Percentiles rank a stretch among this genome's conserved stretches.
These are phyloP conservation scores for Rhegmatorhina hoffmannsi DNA, from an alignment of 2,113 vertebrate species.

Conservation along the genomic window DNA sequence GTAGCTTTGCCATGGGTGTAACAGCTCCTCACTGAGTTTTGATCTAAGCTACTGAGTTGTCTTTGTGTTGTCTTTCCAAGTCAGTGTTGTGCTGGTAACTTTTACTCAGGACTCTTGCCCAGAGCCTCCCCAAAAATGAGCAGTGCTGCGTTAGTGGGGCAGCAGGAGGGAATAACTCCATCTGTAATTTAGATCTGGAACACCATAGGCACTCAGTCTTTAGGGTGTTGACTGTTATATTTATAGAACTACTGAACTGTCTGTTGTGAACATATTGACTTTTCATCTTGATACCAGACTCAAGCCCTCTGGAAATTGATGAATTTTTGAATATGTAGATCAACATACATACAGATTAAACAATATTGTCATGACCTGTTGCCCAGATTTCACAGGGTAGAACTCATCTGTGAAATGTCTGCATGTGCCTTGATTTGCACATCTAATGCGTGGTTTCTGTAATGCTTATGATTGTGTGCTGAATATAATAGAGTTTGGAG, in stretches of 20 bases:
- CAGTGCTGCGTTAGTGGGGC: not conserved
- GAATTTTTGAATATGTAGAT: not conserved
- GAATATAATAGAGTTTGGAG: not conserved
- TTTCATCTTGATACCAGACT: not conserved
- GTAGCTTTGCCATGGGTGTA: fast-evolving
- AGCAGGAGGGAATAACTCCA: not conserved
- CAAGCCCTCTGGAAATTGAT: not conserved
- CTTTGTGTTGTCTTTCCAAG: not conserved
- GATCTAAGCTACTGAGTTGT: not conserved
- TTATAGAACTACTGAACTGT: not conserved
- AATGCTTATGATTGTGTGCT: not conserved
- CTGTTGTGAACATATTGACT: not conserved
- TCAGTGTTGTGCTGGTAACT: not conserved
- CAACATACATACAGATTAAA: not conserved
- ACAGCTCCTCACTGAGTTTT: not conserved
- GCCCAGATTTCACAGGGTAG: not conserved
- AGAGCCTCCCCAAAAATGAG: not conserved
- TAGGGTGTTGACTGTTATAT: not conserved
- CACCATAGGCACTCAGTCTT: not conserved
- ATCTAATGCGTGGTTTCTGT: not conserved
- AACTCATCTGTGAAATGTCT: not conserved
- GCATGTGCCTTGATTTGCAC: not conserved
- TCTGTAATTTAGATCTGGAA: not conserved
- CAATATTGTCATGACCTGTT: not conserved
- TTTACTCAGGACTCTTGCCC: not conserved